Percentiles rank a stretch among this genome's conserved stretches.
Evolutionary conservation across 2,113 vertebrate genomes (phyloP).

Genomic region (Telmatochromis sp.): DNA sequence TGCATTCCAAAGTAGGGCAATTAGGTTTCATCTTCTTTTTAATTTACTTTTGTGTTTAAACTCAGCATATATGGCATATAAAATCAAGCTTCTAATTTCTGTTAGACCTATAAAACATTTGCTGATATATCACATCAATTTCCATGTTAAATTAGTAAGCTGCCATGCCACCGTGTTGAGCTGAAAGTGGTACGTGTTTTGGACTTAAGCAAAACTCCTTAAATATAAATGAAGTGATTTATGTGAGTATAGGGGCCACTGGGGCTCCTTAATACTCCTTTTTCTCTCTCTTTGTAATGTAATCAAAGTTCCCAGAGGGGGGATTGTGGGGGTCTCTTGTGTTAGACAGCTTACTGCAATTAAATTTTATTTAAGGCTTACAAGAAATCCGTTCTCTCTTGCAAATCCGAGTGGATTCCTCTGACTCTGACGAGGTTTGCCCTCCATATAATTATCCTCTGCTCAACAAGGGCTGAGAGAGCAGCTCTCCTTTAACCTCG

Average conservation of each 20-base stretch:
- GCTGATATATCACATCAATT: background rate
- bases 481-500: conserved; percentile 42
- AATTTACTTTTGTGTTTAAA: background rate
- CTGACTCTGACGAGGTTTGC: conserved; percentile 52
- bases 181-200: background rate
- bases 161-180: background rate
- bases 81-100: background rate
- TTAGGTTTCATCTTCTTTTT: conserved; percentile 13
- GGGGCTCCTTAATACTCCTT: background rate
- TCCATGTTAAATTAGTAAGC: background rate
- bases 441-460: conserved; percentile 68
- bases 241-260: background rate
- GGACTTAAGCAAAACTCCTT: background rate
- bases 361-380: conserved; percentile 75
- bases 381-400: conserved; percentile 69
- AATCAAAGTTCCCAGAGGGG: conserved; percentile 58
- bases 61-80: background rate
- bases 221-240: background rate
- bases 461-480: conserved; percentile 42
- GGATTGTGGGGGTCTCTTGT: conserved; percentile 6
- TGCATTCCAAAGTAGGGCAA: conserved; percentile 39
- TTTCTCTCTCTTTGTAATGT: conserved; percentile 34
- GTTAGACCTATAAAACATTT: background rate
- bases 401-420: conserved; percentile 63
- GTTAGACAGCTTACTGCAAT: conserved; percentile 72